Evolutionary conservation across 2,797 vertebrate species (phyloP).

Genomic region (Megaceryle alcyon): DNA sequence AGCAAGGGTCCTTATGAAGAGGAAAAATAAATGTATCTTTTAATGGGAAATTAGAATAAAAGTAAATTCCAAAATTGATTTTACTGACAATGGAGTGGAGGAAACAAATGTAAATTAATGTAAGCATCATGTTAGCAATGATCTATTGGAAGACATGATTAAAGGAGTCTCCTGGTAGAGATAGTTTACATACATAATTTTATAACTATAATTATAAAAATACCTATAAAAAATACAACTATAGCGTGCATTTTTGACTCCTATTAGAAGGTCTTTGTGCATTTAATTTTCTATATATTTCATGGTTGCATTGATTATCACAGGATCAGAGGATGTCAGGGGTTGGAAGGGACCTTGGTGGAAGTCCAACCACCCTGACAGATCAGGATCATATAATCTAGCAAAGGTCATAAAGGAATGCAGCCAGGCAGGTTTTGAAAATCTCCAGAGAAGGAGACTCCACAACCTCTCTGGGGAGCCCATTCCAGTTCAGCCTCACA

Average conservation of each 20-base stretch:
- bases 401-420: too few species aligned
- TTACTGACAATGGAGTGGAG: not conserved
- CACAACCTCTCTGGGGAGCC: too few species aligned
- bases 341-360: too few species aligned
- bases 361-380: too few species aligned
- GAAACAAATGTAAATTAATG: not conserved
- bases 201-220: not conserved
- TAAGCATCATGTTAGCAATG: not conserved
- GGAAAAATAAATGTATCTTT: not conserved
- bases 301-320: not conserved
- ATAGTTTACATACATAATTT: not conserved
- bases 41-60: not conserved
- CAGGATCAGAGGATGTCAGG: too few species aligned
- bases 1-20: not conserved
- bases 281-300: not conserved
- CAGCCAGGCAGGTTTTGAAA: too few species aligned
- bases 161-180: not conserved
- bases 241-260: not conserved
- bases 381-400: too few species aligned
- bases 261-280: not conserved
- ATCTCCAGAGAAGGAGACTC: too few species aligned
- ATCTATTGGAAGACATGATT: not conserved
- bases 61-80: not conserved
- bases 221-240: not conserved
- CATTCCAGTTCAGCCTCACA: not conserved